phyloP scores from a whole-genome alignment of 2,113 vertebrate genomes.

The Ondatra zibethicus region DNA sequence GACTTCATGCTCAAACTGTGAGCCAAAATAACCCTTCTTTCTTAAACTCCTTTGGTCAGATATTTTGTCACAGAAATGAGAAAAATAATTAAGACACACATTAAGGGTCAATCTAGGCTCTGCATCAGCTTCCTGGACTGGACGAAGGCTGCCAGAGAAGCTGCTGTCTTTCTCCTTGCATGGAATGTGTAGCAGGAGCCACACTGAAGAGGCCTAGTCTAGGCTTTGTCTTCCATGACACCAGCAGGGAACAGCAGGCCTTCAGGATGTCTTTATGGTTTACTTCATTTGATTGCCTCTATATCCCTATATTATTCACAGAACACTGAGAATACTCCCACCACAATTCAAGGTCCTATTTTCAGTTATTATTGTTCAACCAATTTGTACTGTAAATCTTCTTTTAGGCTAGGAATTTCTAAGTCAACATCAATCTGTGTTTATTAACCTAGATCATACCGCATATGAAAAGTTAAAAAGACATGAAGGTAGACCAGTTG shows the following conservation, averaged over 20 bases:
- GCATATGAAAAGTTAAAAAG: background rate
- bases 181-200: no score
- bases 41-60: background rate
- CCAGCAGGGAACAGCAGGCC: no score
- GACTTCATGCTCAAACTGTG: background rate
- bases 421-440: background rate
- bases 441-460: background rate
- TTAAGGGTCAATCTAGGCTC: background rate
- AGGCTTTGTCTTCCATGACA: background rate
- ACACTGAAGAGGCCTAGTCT: accelerated
- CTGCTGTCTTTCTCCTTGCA: accelerated
- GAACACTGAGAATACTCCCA: background rate
- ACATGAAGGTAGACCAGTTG: background rate
- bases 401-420: background rate
- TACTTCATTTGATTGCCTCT: background rate
- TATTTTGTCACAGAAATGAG: background rate
- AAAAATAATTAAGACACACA: background rate
- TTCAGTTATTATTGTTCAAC: background rate
- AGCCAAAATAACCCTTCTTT: background rate
- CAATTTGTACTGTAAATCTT: background rate
- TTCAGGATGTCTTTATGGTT: background rate
- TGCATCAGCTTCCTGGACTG: background rate
- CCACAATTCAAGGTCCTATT: background rate
- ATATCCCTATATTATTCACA: background rate
- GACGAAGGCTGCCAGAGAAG: accelerated